Base-by-base conservation (phyloP, 2,888 invertebrate species). In the Caenorhabditis sinica region DNA sequence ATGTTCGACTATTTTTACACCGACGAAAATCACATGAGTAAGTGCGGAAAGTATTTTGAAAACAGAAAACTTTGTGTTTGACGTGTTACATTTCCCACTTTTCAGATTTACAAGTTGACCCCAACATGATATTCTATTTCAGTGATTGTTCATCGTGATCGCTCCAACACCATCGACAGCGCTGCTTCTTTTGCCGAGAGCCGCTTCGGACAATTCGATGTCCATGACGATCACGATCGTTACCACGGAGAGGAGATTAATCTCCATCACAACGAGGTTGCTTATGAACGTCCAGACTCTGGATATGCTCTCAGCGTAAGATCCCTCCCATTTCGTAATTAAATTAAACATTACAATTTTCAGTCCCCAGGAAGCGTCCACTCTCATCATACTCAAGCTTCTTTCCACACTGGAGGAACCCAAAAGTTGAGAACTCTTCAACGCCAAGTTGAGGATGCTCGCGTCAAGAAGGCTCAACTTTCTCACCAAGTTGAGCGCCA, bases 231-330 rank as follows among this genome's bases (percentile, higher is more conserved):
- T 25, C 68, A 86, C 61, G 91, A 83, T 23, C 74, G 75, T 28
- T 86, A 85, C 36, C 68, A 90, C 82, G 86, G 85, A 11, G 72
- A 85, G 36, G 85, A 89, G 40, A 87, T 91, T 66, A 88, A 90
- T 58, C 87, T 91, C 11, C 65, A 90, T 61, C 90, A 91, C 74
- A 83, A 89, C 74, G 90, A 90, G 58, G 90, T 91, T 13, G 91
- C 91, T 36, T 91, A 90, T 71, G 58, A 75, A 40, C 87, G 90
- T 28, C 87, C 87, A 9, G 86, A 89, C 23, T 43, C 65, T 40
- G 53, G 28, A 36, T 17, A n/a, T 13, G 63, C 17, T 30, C 9
- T 40, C 43, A 77, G 75, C 69, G 82, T 82, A 25, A 56, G 63
- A 23, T n/a, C n/a, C 8, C 1, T 23, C 20, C 3, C n/a, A n/a